Conservation (phyloP, 2,888 invertebrate species). For the Poecilus cupreus region DNA sequence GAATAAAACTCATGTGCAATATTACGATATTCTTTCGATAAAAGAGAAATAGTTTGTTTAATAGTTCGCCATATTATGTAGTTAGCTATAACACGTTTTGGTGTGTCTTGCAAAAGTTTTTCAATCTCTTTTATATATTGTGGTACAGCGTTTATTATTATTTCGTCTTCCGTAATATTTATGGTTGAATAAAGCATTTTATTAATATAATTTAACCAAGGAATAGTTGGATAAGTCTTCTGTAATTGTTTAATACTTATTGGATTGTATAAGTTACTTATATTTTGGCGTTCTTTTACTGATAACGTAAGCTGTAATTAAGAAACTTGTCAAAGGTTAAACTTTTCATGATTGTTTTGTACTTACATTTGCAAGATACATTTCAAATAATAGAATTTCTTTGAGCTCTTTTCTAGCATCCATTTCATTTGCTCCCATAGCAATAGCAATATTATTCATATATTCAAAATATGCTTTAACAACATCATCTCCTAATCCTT, state of each 20-base stretch:
- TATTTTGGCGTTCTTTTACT: slow-evolving; percentile 59
- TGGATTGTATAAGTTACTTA: slow-evolving; percentile 71
- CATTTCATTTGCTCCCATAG: slow-evolving; percentile 64
- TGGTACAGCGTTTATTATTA: slow-evolving; percentile 74
- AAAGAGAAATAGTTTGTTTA: background rate
- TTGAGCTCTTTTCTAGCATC: slow-evolving; percentile 64
- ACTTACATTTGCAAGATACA: slow-evolving; percentile 63
- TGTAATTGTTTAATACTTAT: slow-evolving; percentile 73
- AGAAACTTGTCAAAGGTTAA: background rate
- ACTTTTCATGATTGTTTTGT: background rate
- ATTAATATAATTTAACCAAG: slow-evolving; percentile 74
- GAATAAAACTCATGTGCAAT: background rate
- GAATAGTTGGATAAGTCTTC: slow-evolving; percentile 69
- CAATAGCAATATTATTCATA: slow-evolving; percentile 64
- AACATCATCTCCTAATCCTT: slow-evolving; percentile 59
- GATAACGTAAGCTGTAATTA: slow-evolving; percentile 64
- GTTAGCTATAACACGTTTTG: slow-evolving; percentile 57
- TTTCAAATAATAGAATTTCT: slow-evolving; percentile 64
- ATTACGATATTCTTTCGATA: background rate
- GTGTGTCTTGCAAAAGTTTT: slow-evolving; percentile 61
- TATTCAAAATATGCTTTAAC: slow-evolving; percentile 65
- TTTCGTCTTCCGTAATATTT: slow-evolving; percentile 69
- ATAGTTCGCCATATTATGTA: background rate
- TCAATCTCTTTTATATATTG: slow-evolving; percentile 71
- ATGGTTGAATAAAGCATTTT: slow-evolving; percentile 69